Evolutionary conservation across 2,113 vertebrate genomes (phyloP).

Genomic region (Cephalopterus ornatus): DNA sequence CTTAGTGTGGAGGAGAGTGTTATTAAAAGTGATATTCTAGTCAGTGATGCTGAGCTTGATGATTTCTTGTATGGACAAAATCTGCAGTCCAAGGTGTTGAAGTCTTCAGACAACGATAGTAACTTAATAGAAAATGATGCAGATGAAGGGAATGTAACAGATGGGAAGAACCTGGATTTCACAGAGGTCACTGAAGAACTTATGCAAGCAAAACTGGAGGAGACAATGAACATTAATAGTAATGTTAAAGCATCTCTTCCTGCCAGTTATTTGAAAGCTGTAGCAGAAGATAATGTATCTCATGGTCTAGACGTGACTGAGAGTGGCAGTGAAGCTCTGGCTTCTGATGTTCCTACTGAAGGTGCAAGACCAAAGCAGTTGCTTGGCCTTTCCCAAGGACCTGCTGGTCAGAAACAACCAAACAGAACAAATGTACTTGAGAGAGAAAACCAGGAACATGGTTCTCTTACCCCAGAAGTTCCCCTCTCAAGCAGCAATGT

Average conservation of each 20-base stretch:
- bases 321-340: background rate
- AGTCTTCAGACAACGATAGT: slow-evolving; percentile 6
- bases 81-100: slow-evolving; percentile 26
- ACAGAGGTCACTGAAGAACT: background rate
- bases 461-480: background rate
- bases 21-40: slow-evolving; percentile 70
- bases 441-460: slow-evolving; percentile 28
- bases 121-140: background rate
- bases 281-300: slow-evolving; percentile 17
- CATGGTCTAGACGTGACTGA: background rate
- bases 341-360: slow-evolving; percentile 64
- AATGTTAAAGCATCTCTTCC: background rate
- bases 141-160: background rate
- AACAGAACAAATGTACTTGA: background rate
- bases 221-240: background rate
- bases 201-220: slow-evolving; percentile 6
- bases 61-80: slow-evolving; percentile 85
- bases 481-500: background rate
- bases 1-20: slow-evolving; percentile 75
- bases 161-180: background rate
- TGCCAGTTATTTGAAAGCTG: background rate
- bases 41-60: slow-evolving; percentile 91
- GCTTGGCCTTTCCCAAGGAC: slow-evolving; percentile 64
- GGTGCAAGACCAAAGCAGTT: slow-evolving; percentile 88
- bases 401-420: slow-evolving; percentile 51